Conservation (phyloP, 2,113 vertebrate genomes). For the Oreocharis arfaki region DNA sequence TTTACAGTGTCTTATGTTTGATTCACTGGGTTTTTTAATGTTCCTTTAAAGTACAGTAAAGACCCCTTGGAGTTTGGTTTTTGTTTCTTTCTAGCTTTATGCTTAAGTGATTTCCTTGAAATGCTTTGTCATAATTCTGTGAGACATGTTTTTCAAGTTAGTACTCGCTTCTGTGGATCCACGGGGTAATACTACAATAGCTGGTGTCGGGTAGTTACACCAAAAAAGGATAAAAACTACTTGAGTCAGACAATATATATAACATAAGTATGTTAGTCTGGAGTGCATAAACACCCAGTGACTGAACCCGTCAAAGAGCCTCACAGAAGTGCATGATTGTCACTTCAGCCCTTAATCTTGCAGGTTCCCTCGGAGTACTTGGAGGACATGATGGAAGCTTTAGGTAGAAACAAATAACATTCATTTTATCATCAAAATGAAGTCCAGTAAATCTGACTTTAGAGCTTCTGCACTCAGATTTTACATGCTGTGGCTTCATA, state of each 20-base stretch:
- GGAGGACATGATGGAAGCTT: neutral
- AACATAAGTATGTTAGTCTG: neutral
- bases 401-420: neutral
- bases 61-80: neutral
- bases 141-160: neutral
- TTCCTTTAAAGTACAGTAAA: neutral
- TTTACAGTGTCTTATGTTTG: neutral
- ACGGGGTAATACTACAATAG: neutral
- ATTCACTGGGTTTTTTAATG: rapidly evolving
- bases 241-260: neutral
- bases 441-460: neutral
- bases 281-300: too few species aligned
- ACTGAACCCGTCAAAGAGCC: too few species aligned
- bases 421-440: neutral
- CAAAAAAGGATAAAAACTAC: neutral
- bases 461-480: neutral
- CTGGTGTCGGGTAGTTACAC: neutral
- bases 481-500: neutral
- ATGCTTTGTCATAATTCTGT: neutral
- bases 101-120: neutral
- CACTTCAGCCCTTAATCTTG: neutral
- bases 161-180: neutral
- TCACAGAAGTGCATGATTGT: neutral
- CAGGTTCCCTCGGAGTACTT: rapidly evolving
- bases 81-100: neutral